Conservation (phyloP, 2,888 invertebrate genomes). For the Latrodectus elegans region DNA sequence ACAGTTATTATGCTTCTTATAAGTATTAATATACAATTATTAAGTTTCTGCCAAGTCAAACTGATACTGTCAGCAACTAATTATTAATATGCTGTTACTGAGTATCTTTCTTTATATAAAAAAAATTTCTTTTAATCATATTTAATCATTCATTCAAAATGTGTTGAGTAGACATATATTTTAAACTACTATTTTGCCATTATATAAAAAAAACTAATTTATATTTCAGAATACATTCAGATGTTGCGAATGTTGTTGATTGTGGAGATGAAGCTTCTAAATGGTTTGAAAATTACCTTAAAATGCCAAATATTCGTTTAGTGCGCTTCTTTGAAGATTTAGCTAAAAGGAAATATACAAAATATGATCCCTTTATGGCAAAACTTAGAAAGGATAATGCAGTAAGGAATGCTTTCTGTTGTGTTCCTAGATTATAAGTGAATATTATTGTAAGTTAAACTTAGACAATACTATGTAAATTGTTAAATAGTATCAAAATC, state of each 20-base stretch:
- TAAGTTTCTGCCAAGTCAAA: too few relatives aligned
- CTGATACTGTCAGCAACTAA: too few relatives aligned
- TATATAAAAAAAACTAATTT: too few relatives aligned
- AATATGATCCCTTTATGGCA: constrained; percentile 15
- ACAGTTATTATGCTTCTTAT: too few relatives aligned
- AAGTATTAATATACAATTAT: too few relatives aligned
- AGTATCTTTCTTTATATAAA: not conserved
- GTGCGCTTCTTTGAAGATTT: constrained; percentile 33
- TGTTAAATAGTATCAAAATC: too few relatives aligned
- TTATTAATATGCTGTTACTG: not conserved
- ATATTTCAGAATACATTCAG: constrained; percentile 30
- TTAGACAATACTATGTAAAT: too few relatives aligned
- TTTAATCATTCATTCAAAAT: not conserved
- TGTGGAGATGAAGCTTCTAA: constrained; percentile 53
- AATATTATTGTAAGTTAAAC: too few relatives aligned
- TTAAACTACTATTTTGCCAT: too few relatives aligned
- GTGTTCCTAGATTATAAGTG: too few relatives aligned
- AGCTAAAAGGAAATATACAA: constrained; percentile 15
- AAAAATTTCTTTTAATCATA: not conserved
- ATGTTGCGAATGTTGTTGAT: constrained; percentile 25
- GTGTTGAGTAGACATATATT: too few relatives aligned
- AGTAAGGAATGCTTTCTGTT: constrained; percentile 4
- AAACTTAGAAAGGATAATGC: constrained; percentile 42
- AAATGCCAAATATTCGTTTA: constrained; percentile 29
- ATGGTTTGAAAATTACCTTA: constrained; percentile 44